Conservation (phyloP, 1,140 invertebrate species). For the Ridgeia piscesae region DNA sequence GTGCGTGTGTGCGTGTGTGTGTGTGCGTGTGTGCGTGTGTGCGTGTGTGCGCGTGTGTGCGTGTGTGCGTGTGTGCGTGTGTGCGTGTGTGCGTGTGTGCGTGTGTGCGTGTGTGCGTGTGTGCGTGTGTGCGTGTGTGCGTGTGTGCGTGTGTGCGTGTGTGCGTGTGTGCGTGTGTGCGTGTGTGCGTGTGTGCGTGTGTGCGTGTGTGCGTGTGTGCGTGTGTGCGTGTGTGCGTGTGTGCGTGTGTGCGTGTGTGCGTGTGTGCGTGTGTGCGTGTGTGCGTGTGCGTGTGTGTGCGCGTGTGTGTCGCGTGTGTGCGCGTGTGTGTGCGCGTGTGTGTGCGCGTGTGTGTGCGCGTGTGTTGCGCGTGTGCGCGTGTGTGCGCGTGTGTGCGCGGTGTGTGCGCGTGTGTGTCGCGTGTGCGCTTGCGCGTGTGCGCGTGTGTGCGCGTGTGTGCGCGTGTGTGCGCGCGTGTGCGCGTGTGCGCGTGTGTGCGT, state of each 20-base stretch:
- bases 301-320: conserved; percentile 10
- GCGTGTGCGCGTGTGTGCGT: neutral
- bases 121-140: neutral
- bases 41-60: conserved; percentile 17
- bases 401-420: conserved; percentile 15
- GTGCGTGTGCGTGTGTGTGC: conserved; percentile 15
- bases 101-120: conserved; percentile 16
- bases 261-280: conserved; percentile 21
- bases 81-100: conserved; percentile 20
- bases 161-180: conserved; percentile 22
- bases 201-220: conserved; percentile 12
- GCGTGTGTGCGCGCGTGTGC: conserved; percentile 7
- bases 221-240: conserved; percentile 18
- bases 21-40: conserved; percentile 13
- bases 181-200: conserved; percentile 18
- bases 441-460: conserved; percentile 19
- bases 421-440: conserved; percentile 16
- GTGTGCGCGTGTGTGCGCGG: neutral
- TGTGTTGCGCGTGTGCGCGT: conserved; percentile 16
- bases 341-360: conserved; percentile 21
- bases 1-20: conserved; percentile 16
- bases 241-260: conserved; percentile 21
- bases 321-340: conserved; percentile 20
- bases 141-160: conserved; percentile 22
- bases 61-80: conserved; percentile 23